These are phyloP conservation scores for Subanguina moxae DNA, from an alignment of 1,140 invertebrate species.

Conservation along the genomic window DNA sequence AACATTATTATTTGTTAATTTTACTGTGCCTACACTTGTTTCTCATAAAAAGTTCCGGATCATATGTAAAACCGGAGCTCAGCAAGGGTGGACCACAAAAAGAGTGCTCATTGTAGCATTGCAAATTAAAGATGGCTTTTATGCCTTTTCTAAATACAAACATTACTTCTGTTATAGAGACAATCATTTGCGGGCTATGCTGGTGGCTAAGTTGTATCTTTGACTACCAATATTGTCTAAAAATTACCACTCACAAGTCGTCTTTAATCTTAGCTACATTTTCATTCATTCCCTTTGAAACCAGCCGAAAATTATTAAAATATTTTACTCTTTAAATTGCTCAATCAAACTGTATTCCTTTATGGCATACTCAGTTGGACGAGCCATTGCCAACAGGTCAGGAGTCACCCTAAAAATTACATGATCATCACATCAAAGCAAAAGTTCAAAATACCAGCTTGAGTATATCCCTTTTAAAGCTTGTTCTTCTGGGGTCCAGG, in stretches of 20 bases:
- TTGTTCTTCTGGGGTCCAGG: conserved; percentile 27
- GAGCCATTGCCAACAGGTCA: conserved; percentile 47
- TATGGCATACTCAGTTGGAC: conserved; percentile 35
- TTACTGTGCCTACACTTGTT: conserved; percentile 30
- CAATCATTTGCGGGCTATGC: too few species aligned
- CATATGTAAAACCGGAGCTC: conserved; percentile 41
- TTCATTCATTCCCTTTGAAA: too few species aligned
- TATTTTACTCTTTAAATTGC: conserved; percentile 36
- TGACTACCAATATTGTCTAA: too few species aligned
- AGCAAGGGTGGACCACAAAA: conserved; percentile 45
- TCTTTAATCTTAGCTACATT: too few species aligned
- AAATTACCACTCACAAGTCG: too few species aligned
- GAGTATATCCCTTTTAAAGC: conserved; percentile 43
- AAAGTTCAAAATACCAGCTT: conserved; percentile 23
- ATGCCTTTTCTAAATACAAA: conserved; percentile 26
- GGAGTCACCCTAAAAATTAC: conserved; percentile 17
- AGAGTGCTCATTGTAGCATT: conserved; percentile 39
- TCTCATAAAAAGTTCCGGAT: conserved; percentile 44
- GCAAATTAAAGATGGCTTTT: conserved; percentile 38
- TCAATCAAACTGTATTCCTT: conserved; percentile 37
- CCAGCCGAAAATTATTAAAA: conserved; percentile 1
- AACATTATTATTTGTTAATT: neutral
- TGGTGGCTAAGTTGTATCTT: too few species aligned
- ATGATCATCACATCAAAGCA: too few species aligned
- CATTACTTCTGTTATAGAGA: conserved; percentile 8